Evolutionary conservation across 1,140 invertebrate species (phyloP), one percentile per base, ranked within the genome.

Genomic region (Heliconius melpomene): DNA sequence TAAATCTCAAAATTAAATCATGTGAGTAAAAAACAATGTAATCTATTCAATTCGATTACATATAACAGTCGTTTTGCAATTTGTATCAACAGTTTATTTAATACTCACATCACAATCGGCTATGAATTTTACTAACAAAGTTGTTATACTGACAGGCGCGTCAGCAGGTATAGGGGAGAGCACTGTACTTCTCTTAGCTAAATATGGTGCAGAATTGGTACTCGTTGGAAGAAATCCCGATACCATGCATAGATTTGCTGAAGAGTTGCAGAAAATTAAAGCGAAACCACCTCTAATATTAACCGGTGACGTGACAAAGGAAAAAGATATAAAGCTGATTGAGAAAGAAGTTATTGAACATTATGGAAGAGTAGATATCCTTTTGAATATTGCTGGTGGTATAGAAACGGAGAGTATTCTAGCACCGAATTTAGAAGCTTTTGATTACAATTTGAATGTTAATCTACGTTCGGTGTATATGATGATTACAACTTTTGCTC

Each of bases 61-160:
- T 66, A 66, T 66, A 66, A 66, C 11, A 16, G 60, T 0, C 2
- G 23, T 66, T 66, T 23, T 66, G 23, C 13, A 26, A 75, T 36
- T 26, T 16, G 13, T 8, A 1, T n/a, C n/a, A 38, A 75, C 2
- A 75, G 6, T 60, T 75, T 32, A 16, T 18, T 74, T 29, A 20
- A 29, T 52, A 54, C 20, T 74, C 1, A 5, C 29, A 52, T 29
- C n/a, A 29, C 18, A 46, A 18, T 23, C n/a, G 18, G 2, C 16
- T 1, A 74, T 74, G 73, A 40, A 54, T 74, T 74, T 74, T 29
- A 52, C 73, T 74, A 74, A 74, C 32, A 74, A 74, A 54, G 46
- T 74, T 29, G 29, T 74, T 32, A 20, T 74, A 29, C 3, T 74
- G 26, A 74, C 73, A 18, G 73, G 73, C 11, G 73, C 73, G 26